These are phyloP conservation scores for Eulemur macaco DNA, from an alignment of 2,113 vertebrate genomes.

Conservation along the genomic window DNA sequence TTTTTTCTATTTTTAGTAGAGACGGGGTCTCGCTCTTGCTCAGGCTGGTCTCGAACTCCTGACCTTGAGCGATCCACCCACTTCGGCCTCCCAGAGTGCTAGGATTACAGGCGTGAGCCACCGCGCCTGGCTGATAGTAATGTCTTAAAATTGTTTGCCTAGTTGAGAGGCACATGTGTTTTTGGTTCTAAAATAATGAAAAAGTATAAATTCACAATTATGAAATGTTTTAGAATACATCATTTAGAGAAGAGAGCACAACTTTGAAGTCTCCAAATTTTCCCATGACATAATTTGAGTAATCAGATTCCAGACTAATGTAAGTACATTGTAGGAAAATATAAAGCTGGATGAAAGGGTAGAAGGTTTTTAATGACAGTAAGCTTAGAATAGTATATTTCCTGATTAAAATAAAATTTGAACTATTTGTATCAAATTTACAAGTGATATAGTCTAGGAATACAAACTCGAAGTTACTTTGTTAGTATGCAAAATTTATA, in stretches of 20 bases:
- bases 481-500: constrained; percentile 24
- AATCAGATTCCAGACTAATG: neutral
- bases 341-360: neutral
- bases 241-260: neutral
- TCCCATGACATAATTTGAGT: neutral
- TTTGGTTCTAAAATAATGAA: constrained; percentile 53
- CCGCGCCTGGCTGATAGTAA: neutral
- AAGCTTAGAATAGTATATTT: constrained; percentile 17
- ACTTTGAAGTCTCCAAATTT: constrained; percentile 26
- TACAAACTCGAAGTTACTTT: constrained; percentile 10
- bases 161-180: neutral
- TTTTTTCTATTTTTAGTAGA: too few relatives aligned
- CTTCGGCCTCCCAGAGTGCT: too few relatives aligned
- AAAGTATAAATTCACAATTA: neutral
- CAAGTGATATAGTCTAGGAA: neutral
- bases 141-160: constrained; percentile 11
- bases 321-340: neutral
- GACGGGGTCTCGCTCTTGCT: too few relatives aligned
- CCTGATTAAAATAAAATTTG: neutral
- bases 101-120: too few relatives aligned
- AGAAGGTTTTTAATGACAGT: neutral
- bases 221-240: constrained; percentile 38
- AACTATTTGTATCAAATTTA: constrained; percentile 29
- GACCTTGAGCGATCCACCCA: too few relatives aligned
- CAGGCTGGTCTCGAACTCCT: too few relatives aligned